Base-by-base conservation (phyloP, 1,140 invertebrate genomes). In the Liolophura sinensis region DNA sequence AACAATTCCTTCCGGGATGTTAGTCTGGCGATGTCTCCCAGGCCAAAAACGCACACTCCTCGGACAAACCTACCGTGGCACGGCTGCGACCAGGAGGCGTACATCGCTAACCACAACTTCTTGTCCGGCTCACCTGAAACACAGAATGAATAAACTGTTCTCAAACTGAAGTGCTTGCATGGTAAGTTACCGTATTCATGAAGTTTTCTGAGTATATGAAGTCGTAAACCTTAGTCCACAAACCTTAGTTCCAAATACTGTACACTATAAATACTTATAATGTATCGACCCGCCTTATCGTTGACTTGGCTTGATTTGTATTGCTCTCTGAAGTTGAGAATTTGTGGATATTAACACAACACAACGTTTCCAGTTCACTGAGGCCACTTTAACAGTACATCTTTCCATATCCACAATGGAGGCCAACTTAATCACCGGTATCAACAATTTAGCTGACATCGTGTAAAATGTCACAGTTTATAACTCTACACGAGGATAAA, bases 1-100 rank as follows among this genome's bases (percentile, higher is more conserved):
- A 83, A 83, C 14, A 82, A 61, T 61, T 82, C 76, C 47, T 69
- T 67, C 27, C 73, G 63, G 1, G 57, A 63, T 0, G 75, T 58
- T 0, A 83, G 67, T 27, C 67, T 57, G 0, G 72, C 71, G 0
- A 84, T 64, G 64, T 83, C 80, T 25, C 72, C 75, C 1, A 75
- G 65, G 15, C 78, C 77, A 68, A 79, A 79, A 31, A 83, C 73
- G 67, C 82, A 83, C 16, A 82, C 68, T 3, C 72, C 69, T 4
- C 74, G 70, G 1, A 77, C 73, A 48, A 64, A 65, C 64, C 67
- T 69, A 0, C 78, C 78, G n/a, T 72, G 62, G 60, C 78, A 79
- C 22, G 51, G 63, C 25, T 61, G 63, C 1, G 27, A 60, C 78
- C 79, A 81, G 0, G 69, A 70, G 3, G 74, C 76, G 55, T 73